Conservation (phyloP, 2,888 invertebrate species). For the Agonum fuliginosum region DNA sequence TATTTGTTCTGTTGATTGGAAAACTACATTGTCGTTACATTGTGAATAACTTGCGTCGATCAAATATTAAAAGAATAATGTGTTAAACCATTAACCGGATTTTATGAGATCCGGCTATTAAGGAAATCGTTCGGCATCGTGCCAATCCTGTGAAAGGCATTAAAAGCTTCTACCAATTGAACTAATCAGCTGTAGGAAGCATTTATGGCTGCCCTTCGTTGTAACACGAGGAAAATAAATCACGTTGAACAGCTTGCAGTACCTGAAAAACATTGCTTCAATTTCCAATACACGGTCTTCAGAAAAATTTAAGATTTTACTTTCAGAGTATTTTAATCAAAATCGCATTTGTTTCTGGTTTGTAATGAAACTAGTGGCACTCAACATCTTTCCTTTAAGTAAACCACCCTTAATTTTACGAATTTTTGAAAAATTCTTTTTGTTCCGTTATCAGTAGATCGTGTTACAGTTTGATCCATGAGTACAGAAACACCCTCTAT, state of each 20-base stretch:
- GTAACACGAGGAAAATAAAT: too few relatives aligned
- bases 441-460: too few relatives aligned
- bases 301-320: too few relatives aligned
- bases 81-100: conserved; percentile 21
- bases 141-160: neutral
- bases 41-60: neutral
- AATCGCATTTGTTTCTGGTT: neutral
- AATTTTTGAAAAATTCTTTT: too few relatives aligned
- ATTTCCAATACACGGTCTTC: too few relatives aligned
- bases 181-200: neutral
- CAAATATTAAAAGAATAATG: conserved; percentile 35
- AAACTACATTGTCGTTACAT: neutral
- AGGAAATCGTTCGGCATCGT: conserved; percentile 16
- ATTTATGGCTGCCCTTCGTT: conserved; percentile 1
- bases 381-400: too few relatives aligned
- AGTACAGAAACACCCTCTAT: too few relatives aligned
- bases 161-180: conserved; percentile 20
- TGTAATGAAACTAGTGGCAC: neutral
- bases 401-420: too few relatives aligned
- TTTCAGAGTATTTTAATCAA: too few relatives aligned
- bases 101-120: neutral
- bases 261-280: too few relatives aligned
- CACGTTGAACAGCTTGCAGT: too few relatives aligned
- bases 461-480: too few relatives aligned
- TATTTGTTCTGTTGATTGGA: conserved; percentile 11